Evolutionary conservation across 2,113 vertebrate genomes (phyloP), one percentile per base, ranked within the genome.

Genomic region (Pygoscelis adeliae): DNA sequence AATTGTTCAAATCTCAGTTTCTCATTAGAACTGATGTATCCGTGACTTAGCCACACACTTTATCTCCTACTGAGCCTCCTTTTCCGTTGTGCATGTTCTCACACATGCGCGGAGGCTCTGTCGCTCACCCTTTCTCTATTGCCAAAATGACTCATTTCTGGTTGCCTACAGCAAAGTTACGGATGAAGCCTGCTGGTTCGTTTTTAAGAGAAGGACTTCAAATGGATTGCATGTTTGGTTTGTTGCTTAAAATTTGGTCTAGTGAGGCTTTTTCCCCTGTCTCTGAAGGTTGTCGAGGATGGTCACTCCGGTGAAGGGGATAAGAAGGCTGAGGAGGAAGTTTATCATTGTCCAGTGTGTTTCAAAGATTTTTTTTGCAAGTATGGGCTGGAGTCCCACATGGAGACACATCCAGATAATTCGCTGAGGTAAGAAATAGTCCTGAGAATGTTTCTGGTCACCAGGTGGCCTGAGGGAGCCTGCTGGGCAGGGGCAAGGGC

Each of bases 321-420:
- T 38, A 98, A 81, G 97, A 98, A 98, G n/a, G 93, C 93, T 4
- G 98, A 99, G 30, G 98, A 99, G 53, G 99, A 99, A 94, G 97
- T 98, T 77, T 98, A 99, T 80, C 98, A 98, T 81, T 99, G 99
- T 97, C 99, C 99, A 2, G 97, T 99, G 87, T 99, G 99, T 98
- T 99, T 99, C 98, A 99, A 99, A 98, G 99, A 98, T 67, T 99
- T 99, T 96, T 97, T 96, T 93, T 99, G 99, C 98, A 99, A 99
- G 90, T 98, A 99, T 59, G 99, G 98, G 59, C 98, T 99, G 97
- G 99, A 99, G 95, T 98, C 97, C 36, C 99, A 99, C 97, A 99
- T 99, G 99, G 99, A 99, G 95, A 97, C 98, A 15, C 99, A 99
- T 96, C 99, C 99, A 9, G 99, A 99, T 97, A 99, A 99, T 62